phyloP scores from a whole-genome alignment of 2,888 invertebrate species.

The Cryptosula pallasiana region DNA sequence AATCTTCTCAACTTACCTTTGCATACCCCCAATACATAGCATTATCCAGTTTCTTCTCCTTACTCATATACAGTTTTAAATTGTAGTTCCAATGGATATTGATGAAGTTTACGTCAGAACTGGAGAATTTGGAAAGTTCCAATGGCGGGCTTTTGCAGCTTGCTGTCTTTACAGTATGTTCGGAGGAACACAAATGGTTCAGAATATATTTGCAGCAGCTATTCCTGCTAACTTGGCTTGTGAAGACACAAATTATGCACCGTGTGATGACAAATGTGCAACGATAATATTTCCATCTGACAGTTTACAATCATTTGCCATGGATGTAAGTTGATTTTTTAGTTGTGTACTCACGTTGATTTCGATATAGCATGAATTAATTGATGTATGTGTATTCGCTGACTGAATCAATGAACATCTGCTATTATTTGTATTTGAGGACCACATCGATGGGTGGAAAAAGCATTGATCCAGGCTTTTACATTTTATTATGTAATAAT shows the following conservation, averaged over 20 bases:
- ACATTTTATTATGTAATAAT: too few species aligned
- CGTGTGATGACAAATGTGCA: conserved; percentile 15
- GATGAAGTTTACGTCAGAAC: conserved; percentile 9
- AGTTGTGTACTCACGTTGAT: background rate
- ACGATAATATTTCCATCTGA: background rate
- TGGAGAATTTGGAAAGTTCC: conserved; percentile 24
- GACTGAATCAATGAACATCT: too few species aligned
- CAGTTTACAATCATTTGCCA: background rate
- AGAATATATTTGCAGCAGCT: conserved; percentile 20
- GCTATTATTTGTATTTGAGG: too few species aligned
- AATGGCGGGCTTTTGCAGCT: conserved; percentile 4
- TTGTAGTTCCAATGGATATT: conserved; percentile 17
- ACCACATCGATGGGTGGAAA: too few species aligned
- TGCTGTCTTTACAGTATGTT: background rate
- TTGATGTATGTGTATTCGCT: background rate
- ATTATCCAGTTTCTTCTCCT: too few species aligned
- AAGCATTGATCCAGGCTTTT: too few species aligned
- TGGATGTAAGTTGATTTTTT: background rate
- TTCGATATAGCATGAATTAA: background rate
- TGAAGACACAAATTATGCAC: background rate
- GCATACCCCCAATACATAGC: too few species aligned
- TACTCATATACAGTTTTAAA: too few species aligned
- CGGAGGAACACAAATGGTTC: conserved; percentile 21
- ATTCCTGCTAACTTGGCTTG: background rate
- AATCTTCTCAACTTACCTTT: too few species aligned